Evolutionary conservation across 1,140 invertebrate genomes (phyloP).

Genomic region (Halyomorpha halys): DNA sequence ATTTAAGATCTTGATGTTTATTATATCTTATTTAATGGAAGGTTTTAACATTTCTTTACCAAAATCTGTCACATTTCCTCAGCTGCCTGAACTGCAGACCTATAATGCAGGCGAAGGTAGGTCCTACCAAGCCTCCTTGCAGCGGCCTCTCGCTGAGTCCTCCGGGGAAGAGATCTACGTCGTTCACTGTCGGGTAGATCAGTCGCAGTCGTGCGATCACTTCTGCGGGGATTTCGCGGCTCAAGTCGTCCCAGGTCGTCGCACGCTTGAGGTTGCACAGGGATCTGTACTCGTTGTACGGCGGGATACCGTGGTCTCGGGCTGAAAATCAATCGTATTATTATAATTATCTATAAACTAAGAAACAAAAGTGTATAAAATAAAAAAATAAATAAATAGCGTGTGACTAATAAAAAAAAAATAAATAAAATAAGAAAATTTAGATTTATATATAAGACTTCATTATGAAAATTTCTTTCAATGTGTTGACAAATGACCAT

Average conservation of each 20-base stretch:
- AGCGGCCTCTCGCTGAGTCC: slow-evolving; percentile 51
- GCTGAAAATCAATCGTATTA: slow-evolving; percentile 21
- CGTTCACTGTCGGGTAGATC: slow-evolving; percentile 73
- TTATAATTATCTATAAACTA: too few species aligned
- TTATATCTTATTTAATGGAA: too few species aligned
- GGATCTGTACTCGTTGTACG: slow-evolving; percentile 70
- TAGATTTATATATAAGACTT: too few species aligned
- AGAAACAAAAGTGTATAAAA: too few species aligned
- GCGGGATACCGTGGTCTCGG: slow-evolving; percentile 77
- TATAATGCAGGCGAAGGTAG: slow-evolving; percentile 92
- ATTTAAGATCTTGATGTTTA: too few species aligned
- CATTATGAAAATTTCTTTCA: too few species aligned
- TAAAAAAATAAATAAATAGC: too few species aligned
- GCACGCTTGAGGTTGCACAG: slow-evolving; percentile 66
- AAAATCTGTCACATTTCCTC: slow-evolving; percentile 87
- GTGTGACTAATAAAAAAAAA: too few species aligned
- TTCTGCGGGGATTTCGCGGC: slow-evolving; percentile 54
- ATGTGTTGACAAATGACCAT: too few species aligned
- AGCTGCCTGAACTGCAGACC: slow-evolving; percentile 85
- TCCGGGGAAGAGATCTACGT: slow-evolving; percentile 92
- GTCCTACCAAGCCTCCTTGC: slow-evolving; percentile 84
- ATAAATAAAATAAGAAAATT: too few species aligned
- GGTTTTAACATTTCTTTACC: too few species aligned
- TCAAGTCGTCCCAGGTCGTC: slow-evolving; percentile 62
- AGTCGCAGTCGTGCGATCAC: slow-evolving; percentile 49